These are phyloP conservation scores for Sebastolobus altivelis DNA, from an alignment of 2,797 vertebrate species.

Conservation along the genomic window DNA sequence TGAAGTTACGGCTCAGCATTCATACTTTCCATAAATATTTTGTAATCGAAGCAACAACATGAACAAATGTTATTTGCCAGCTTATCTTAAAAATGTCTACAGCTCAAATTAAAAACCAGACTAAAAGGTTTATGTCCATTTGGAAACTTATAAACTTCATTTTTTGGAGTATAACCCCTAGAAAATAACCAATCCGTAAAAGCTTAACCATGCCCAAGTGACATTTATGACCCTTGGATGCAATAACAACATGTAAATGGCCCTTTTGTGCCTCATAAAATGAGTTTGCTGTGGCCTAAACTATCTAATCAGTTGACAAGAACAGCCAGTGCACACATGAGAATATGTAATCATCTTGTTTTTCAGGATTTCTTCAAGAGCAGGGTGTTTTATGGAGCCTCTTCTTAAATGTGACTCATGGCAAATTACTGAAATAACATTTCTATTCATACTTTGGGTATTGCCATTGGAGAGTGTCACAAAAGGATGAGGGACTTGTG, in stretches of 20 bases:
- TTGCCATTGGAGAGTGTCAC: slow-evolving; percentile 55
- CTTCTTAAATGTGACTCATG: slow-evolving; percentile 45
- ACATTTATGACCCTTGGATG: slow-evolving; percentile 40
- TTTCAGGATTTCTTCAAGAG: slow-evolving; percentile 42
- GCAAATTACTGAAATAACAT: slow-evolving; percentile 65
- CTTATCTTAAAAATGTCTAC: slow-evolving; percentile 26
- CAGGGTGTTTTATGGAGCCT: slow-evolving; percentile 31
- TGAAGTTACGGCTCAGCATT: slow-evolving; percentile 11
- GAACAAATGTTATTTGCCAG: slow-evolving; percentile 33
- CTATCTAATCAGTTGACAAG: slow-evolving; percentile 53
- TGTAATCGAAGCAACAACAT: slow-evolving; percentile 15
- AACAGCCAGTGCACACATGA: slow-evolving; percentile 39
- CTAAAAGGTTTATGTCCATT: slow-evolving; percentile 36
- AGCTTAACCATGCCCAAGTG: slow-evolving; percentile 11
- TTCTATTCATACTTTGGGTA: slow-evolving; percentile 55
- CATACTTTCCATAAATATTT: slow-evolving; percentile 9
- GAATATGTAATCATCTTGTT: slow-evolving; percentile 60
- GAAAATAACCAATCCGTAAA: slow-evolving; percentile 39
- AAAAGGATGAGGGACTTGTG: slow-evolving; percentile 58
- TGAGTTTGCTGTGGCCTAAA: slow-evolving; percentile 51
- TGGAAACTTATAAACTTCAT: slow-evolving; percentile 30
- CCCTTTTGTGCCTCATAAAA: slow-evolving; percentile 52
- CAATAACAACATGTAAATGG: slow-evolving; percentile 56
- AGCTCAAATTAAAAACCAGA: slow-evolving; percentile 3
- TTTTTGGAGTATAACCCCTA: slow-evolving; percentile 16